Conservation (phyloP, 1,140 invertebrate genomes). For the Cryptotermes secundus region DNA sequence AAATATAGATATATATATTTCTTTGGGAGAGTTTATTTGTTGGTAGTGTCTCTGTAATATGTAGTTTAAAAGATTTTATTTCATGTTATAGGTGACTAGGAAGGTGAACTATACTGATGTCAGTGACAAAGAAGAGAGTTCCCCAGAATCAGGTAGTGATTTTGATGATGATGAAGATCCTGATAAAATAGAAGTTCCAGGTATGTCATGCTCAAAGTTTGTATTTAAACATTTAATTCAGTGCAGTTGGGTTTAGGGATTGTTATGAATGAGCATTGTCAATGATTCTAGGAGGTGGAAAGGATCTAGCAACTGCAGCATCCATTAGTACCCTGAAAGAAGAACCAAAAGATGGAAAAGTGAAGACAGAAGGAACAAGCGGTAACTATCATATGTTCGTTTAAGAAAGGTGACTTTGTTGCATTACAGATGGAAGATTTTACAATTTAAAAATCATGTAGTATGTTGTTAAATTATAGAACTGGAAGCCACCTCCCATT, state of each 20-base stretch:
- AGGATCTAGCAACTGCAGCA: conserved; percentile 73
- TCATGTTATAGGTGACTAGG: conserved; percentile 18
- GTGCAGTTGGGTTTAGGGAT: not conserved
- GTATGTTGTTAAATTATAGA: too few relatives aligned
- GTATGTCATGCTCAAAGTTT: conserved; percentile 49
- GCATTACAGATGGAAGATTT: too few relatives aligned
- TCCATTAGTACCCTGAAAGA: conserved; percentile 54
- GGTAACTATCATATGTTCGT: too few relatives aligned
- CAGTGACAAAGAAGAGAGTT: conserved; percentile 54
- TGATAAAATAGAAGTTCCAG: conserved; percentile 85
- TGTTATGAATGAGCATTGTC: not conserved
- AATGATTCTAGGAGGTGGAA: conserved; percentile 67
- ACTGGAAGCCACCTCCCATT: too few relatives aligned
- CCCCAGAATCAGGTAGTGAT: conserved; percentile 66
- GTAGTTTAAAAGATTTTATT: not conserved
- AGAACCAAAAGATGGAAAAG: conserved; percentile 37
- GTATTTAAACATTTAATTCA: not conserved
- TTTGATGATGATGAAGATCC: conserved; percentile 88
- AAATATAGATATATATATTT: not conserved
- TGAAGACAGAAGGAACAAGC: conserved; percentile 30
- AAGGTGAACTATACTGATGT: conserved; percentile 47
- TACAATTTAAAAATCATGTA: too few relatives aligned
- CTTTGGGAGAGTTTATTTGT: not conserved
- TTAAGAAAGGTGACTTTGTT: too few relatives aligned
- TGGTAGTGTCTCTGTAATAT: not conserved